Evolutionary conservation across 2,113 vertebrate genomes (phyloP).

Genomic region (Catharus minimus): DNA sequence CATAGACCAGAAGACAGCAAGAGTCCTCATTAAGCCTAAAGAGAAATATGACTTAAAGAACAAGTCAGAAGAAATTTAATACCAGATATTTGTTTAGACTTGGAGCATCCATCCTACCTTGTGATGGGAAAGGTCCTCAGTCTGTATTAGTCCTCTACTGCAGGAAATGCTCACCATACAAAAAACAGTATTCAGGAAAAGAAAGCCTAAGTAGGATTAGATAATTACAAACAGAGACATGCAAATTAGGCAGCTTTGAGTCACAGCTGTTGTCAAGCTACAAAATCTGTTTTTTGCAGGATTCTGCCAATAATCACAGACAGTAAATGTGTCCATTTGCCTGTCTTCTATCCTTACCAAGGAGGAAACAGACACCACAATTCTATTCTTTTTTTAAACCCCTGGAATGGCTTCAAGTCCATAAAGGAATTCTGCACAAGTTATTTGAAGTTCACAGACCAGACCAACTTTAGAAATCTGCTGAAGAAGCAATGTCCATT

Average conservation of each 20-base stretch:
- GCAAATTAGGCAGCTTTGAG: slow-evolving; percentile 3
- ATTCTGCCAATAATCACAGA: slow-evolving; percentile 60
- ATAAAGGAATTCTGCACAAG: slow-evolving; percentile 10
- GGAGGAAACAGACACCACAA: background rate
- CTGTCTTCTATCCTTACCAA: slow-evolving; percentile 15
- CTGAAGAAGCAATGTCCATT: background rate
- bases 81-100: background rate
- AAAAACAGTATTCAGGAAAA: background rate
- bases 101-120: background rate
- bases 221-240: slow-evolving; percentile 43
- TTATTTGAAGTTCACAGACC: background rate
- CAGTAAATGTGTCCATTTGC: slow-evolving; percentile 45
- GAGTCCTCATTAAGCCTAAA: background rate
- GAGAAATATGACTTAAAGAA: background rate
- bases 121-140: background rate
- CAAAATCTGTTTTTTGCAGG: background rate
- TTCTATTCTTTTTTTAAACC: background rate
- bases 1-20: background rate
- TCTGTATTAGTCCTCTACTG: background rate
- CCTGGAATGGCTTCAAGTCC: slow-evolving; percentile 20
- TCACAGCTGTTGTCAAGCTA: slow-evolving; percentile 27
- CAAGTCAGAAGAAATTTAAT: background rate
- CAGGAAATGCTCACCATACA: background rate
- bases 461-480: background rate
- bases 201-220: slow-evolving; percentile 20